These are phyloP conservation scores for Rhinogobio ventralis DNA, from an alignment of 2,797 vertebrate species.

Conservation along the genomic window DNA sequence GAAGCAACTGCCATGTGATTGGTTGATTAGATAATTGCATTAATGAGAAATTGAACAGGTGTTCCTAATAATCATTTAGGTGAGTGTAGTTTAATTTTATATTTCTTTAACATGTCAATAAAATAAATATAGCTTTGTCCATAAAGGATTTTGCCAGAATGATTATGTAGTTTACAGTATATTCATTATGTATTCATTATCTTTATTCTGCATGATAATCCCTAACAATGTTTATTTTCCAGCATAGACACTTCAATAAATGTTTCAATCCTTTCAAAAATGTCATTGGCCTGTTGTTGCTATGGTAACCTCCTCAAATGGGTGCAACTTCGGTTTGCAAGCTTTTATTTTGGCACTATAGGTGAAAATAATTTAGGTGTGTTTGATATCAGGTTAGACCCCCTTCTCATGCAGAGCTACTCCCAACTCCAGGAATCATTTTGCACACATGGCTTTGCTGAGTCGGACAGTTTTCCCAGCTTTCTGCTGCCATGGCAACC, in stretches of 20 bases:
- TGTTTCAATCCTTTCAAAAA: neutral
- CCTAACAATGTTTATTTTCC: neutral
- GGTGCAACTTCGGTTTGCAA: neutral
- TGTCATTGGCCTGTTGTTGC: neutral
- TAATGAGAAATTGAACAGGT: too few relatives aligned
- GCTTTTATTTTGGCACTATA: neutral
- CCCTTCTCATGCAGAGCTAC: neutral
- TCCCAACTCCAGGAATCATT: neutral
- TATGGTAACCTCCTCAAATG: neutral
- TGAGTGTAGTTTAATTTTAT: too few relatives aligned
- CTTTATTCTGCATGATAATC: slow-evolving; percentile 5
- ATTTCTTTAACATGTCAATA: neutral
- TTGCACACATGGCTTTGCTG: neutral
- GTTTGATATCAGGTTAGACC: neutral
- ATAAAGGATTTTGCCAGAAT: neutral
- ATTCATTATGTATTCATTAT: neutral
- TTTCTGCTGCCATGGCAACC: slow-evolving; percentile 5
- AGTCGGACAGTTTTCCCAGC: neutral
- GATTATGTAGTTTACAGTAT: neutral
- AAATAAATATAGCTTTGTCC: neutral
- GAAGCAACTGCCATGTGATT: too few relatives aligned
- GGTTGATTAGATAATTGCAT: too few relatives aligned
- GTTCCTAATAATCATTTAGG: too few relatives aligned
- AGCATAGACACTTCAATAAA: neutral
- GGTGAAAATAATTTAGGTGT: neutral